phyloP scores from a whole-genome alignment of 2,113 vertebrate species.

The Trochalopteron elliotii region DNA sequence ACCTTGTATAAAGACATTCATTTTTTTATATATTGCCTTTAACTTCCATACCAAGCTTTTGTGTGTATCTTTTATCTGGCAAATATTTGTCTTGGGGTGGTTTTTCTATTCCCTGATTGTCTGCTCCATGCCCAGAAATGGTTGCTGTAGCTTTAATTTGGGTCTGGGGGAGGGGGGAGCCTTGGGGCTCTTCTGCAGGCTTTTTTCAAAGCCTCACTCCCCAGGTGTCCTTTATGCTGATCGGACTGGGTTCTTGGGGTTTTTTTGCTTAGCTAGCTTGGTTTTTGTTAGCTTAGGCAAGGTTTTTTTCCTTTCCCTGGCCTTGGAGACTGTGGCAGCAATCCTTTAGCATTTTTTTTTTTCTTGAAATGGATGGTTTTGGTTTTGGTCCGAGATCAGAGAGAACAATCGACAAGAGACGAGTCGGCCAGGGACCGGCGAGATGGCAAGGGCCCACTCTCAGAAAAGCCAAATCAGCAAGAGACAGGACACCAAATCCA shows the following conservation, averaged over 20 bases:
- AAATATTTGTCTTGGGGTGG: not conserved
- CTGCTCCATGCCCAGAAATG: not conserved
- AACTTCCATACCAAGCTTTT: not conserved
- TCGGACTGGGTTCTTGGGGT: no score
- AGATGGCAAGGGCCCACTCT: no score
- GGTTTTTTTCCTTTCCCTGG: not conserved
- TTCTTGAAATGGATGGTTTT: not conserved
- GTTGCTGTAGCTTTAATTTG: not conserved
- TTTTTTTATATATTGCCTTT: not conserved
- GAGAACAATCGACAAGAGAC: accelerated
- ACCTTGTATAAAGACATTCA: not conserved
- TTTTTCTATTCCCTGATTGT: not conserved
- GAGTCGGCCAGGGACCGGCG: accelerated
- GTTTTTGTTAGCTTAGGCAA: not conserved
- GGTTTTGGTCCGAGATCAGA: not conserved
- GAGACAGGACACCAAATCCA: not conserved
- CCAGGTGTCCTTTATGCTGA: no score
- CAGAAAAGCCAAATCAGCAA: not conserved
- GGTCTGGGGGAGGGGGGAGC: not conserved
- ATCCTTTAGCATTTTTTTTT: not conserved
- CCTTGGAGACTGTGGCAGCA: not conserved
- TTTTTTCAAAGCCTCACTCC: not conserved
- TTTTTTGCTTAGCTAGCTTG: not conserved
- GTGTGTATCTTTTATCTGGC: not conserved
- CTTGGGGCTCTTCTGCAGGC: not conserved